Conservation (phyloP, 1,140 invertebrate species). For the Pomacea maculata region DNA sequence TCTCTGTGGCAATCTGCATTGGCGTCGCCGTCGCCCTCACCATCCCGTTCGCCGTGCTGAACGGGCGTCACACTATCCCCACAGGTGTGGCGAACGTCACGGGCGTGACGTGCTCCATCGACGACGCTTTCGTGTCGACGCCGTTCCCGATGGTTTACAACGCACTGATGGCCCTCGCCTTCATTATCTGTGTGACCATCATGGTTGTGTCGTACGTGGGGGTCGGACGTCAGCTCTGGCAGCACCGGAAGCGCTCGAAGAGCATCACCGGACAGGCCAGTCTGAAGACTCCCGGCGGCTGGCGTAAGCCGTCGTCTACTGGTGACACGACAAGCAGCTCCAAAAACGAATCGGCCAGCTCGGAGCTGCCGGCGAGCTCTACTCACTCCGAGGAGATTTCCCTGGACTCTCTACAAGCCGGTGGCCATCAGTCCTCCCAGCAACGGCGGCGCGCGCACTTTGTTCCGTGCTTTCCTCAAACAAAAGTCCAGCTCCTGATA, state of each 20-base stretch:
- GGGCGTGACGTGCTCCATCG: constrained; percentile 26
- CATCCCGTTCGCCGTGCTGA: constrained; percentile 23
- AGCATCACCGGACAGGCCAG: no score
- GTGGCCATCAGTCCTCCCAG: no score
- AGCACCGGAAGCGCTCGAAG: constrained; percentile 1
- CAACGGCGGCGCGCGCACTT: no score
- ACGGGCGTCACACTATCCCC: constrained; percentile 19
- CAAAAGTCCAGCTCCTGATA: no score
- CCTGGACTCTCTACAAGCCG: no score
- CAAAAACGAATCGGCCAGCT: no score
- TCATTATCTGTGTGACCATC: constrained; percentile 13
- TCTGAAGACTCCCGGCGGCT: no score
- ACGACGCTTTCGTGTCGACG: constrained; percentile 22
- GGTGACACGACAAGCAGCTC: no score
- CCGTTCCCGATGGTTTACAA: constrained; percentile 25
- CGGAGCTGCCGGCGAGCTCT: no score
- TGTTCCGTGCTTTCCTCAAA: no score
- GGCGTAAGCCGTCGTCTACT: no score
- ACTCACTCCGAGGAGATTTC: no score
- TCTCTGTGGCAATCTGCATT: background rate
- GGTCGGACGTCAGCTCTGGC: constrained; percentile 11
- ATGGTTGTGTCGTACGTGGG: constrained; percentile 18
- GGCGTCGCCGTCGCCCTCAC: constrained; percentile 1
- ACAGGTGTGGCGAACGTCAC: constrained; percentile 12
- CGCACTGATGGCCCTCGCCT: constrained; percentile 22